Base-by-base conservation (phyloP, 2,797 vertebrate genomes). In the Lophius americanus region DNA sequence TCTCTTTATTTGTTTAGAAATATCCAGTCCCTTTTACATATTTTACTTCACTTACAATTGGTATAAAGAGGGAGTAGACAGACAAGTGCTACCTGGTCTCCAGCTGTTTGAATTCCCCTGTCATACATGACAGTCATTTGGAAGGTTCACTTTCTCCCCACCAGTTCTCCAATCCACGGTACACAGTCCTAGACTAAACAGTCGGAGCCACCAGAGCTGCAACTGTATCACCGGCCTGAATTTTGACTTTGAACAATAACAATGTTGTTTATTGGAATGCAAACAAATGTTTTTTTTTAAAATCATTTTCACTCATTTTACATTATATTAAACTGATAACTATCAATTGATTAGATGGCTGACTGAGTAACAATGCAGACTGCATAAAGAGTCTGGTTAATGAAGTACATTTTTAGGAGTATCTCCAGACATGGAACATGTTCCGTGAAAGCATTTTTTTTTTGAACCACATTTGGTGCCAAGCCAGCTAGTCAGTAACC, bases 11-110 rank as follows among this genome's bases (percentile, higher is more conserved):
- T 58, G 49, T 60, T 50, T 58, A 13, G 36, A 41, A 47, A 44
- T 7, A 33, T 46, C 60, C 12, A 5, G 38, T 69, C 75, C 9
- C 48, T 65, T 42, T 63, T 39, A 59, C 52, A 9, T 55, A 53
- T 51, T 62, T 60, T 41, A 65, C 41, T 14, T 48, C 57, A 43
- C 44, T 39, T 33, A 4, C 9, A 50, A 39, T 5, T 64, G 38
- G 44, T 37, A 32, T 13, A 9, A 13, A 6, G 43, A 44, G 38
- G 37, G 43, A 47, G 14, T 6, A 6, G 13, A 53, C 54, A 64
- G 44, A 57, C 53, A 41, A 38, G 47, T n/a, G 35, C 42, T 47
- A 0, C 43, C 13, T 50, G 51, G 36, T 61, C 56, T 54, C 51
- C 44, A 38, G 50, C 36, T 1, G 4, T 53, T 53, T 51, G 23